These are phyloP conservation scores for Coryphaenoides rupestris DNA, from an alignment of 2,113 vertebrate genomes.

Conservation along the genomic window DNA sequence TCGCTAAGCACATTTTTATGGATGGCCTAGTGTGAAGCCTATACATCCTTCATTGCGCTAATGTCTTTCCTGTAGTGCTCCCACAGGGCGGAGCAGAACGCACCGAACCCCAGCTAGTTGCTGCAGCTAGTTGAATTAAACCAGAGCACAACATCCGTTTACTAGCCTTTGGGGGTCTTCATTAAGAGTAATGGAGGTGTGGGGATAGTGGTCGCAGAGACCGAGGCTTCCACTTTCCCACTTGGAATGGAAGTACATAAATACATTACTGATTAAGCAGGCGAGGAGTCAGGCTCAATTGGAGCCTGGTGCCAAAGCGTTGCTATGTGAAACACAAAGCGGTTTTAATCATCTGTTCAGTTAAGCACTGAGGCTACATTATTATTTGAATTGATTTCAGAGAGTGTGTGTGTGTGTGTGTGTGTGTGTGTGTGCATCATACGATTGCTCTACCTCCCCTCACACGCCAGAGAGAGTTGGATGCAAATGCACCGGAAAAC, in stretches of 20 bases:
- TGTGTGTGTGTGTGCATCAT: too few relatives aligned
- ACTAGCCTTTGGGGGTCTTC: not conserved
- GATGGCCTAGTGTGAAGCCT: constrained; percentile 29
- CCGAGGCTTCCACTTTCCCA: not conserved
- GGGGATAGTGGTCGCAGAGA: not conserved
- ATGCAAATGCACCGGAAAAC: not conserved
- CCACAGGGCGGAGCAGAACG: constrained; percentile 26
- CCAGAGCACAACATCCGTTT: not conserved
- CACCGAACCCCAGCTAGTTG: constrained; percentile 8
- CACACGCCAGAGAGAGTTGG: too few relatives aligned
- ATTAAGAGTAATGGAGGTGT: not conserved
- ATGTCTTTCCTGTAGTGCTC: constrained; percentile 44
- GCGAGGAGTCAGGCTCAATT: too few relatives aligned
- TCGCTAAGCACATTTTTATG: constrained; percentile 26
- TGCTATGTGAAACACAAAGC: too few relatives aligned
- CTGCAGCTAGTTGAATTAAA: constrained; percentile 10
- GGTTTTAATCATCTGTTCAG: too few relatives aligned
- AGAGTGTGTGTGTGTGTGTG: too few relatives aligned
- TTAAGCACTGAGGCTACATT: too few relatives aligned
- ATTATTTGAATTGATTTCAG: too few relatives aligned
- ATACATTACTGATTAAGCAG: too few relatives aligned
- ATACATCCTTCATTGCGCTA: constrained; percentile 31
- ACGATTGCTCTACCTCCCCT: too few relatives aligned
- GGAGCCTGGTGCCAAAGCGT: too few relatives aligned
- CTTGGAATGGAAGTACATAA: too few relatives aligned